phyloP scores from a whole-genome alignment of 2,113 vertebrate species.

The Phocoena phocoena region DNA sequence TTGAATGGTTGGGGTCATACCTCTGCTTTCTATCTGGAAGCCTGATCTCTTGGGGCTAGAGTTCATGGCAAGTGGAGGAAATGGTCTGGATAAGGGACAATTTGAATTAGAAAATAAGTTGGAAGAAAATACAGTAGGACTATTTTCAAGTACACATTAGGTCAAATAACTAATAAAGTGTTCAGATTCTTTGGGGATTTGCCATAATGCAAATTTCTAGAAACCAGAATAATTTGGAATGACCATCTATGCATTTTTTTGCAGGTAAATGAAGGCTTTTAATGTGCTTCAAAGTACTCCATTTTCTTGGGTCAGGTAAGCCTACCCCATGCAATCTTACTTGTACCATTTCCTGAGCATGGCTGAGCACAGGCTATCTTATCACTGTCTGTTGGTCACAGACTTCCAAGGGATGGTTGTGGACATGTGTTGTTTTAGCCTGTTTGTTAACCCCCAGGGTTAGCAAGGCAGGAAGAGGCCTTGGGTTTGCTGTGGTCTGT shows the following conservation, averaged over 20 bases:
- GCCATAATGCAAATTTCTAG: background rate
- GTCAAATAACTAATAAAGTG: background rate
- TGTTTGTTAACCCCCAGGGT: background rate
- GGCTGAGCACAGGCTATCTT: background rate
- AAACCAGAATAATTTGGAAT: background rate
- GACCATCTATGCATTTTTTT: background rate
- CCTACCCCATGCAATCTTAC: background rate
- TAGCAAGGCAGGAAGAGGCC: background rate
- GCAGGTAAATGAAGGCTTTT: background rate
- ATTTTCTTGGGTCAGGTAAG: background rate
- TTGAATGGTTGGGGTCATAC: background rate
- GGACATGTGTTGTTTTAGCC: background rate
- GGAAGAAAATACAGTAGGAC: background rate
- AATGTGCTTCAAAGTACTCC: background rate
- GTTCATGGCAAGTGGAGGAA: background rate
- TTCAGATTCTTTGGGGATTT: background rate
- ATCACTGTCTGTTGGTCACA: too few relatives aligned
- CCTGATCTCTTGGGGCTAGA: background rate
- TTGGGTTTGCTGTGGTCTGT: background rate
- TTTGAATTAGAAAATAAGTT: background rate
- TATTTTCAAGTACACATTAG: background rate
- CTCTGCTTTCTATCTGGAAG: background rate
- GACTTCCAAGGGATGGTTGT: background rate
- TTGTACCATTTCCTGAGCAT: background rate
- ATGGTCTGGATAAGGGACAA: background rate